Percentiles rank a stretch among this genome's conserved stretches.
Conservation (phyloP, 2,797 vertebrate genomes). For the Varecia variegata region DNA sequence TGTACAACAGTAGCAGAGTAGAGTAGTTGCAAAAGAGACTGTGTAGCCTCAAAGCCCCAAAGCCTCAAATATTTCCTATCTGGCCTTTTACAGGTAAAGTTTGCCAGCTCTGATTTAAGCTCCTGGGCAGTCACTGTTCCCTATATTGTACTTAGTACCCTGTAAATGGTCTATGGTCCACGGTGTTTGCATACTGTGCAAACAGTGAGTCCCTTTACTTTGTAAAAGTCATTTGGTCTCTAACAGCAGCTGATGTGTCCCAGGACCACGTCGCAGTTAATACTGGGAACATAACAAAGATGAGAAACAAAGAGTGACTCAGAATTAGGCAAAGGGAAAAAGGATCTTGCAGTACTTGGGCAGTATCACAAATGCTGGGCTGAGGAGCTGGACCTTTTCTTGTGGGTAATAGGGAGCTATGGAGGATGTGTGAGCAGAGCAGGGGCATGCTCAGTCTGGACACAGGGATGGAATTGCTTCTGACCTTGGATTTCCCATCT, state of each 20-base stretch:
- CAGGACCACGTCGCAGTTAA: not conserved
- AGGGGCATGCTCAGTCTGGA: not conserved
- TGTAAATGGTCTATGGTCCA: not conserved
- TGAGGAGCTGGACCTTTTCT: not conserved
- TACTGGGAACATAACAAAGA: not conserved
- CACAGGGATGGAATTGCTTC: accelerated
- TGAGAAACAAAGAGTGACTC: not conserved
- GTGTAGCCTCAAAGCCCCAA: accelerated
- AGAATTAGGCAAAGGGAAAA: not conserved
- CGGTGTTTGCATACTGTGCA: not conserved
- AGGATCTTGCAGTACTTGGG: not conserved
- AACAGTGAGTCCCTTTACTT: not conserved
- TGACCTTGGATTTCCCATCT: not conserved
- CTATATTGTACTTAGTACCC: not conserved
- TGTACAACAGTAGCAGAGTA: not conserved
- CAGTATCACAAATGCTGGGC: not conserved
- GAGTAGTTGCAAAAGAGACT: not conserved
- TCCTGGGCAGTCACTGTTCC: not conserved
- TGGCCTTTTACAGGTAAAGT: not conserved
- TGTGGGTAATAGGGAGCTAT: not conserved
- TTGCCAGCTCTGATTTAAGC: not conserved
- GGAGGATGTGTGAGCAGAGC: not conserved
- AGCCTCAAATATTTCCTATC: not conserved
- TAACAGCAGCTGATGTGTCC: not conserved
- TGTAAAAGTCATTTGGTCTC: not conserved